phyloP scores from a whole-genome alignment of 2,797 vertebrate species.

The Tapirus indicus region DNA sequence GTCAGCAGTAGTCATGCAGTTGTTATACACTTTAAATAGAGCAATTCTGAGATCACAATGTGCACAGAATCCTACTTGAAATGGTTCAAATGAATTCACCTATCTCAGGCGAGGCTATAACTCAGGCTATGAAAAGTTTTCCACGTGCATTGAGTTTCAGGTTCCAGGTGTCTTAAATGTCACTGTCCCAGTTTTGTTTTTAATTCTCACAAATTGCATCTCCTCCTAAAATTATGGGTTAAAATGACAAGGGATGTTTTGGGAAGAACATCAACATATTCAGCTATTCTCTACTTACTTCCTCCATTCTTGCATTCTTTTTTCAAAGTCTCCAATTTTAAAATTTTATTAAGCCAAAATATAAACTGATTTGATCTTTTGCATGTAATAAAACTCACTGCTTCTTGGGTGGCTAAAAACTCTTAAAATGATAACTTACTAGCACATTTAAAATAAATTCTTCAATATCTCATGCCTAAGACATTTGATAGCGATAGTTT shows the following conservation, averaged over 20 bases:
- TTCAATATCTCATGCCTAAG: background rate
- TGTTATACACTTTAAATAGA: slow-evolving; percentile 48
- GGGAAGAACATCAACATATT: background rate
- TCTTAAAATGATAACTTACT: background rate
- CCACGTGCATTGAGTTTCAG: background rate
- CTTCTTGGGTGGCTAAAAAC: background rate
- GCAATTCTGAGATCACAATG: slow-evolving; percentile 51
- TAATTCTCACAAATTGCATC: background rate
- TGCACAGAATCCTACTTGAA: slow-evolving; percentile 18
- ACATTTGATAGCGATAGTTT: background rate
- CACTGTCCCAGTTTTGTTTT: background rate
- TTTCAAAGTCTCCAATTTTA: background rate
- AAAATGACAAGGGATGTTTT: background rate
- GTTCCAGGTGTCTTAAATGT: background rate
- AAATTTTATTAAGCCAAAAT: background rate
- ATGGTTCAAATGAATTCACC: background rate
- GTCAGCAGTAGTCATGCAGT: background rate
- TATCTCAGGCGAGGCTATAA: background rate
- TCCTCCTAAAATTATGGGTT: background rate
- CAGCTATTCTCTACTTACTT: background rate
- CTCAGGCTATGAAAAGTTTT: slow-evolving; percentile 40
- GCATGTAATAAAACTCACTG: background rate
- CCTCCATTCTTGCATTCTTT: background rate
- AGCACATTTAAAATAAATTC: background rate
- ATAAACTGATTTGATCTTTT: background rate